phyloP scores from a whole-genome alignment of 1,140 invertebrate genomes.

The Drosophila malerkotliana region DNA sequence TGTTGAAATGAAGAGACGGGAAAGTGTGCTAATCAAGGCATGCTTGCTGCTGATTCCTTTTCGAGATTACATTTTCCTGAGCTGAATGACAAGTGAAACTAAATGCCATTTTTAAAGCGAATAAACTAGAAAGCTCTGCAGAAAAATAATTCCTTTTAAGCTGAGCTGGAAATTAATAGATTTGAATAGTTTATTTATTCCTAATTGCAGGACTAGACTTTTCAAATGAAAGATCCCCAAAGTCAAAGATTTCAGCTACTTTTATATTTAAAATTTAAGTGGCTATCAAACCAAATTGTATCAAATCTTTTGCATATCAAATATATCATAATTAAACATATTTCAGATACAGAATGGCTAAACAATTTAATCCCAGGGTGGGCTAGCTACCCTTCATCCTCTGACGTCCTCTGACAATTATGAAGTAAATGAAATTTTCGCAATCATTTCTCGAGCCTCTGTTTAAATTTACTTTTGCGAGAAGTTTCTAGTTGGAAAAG shows the following conservation, averaged over 20 bases:
- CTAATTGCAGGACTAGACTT: background rate
- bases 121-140: background rate
- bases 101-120: background rate
- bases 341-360: background rate
- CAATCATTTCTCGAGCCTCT: conserved; percentile 28
- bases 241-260: background rate
- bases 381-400: background rate
- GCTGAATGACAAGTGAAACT: background rate
- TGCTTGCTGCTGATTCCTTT: conserved; percentile 16
- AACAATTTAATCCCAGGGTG: background rate
- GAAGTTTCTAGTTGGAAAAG: conserved; percentile 14
- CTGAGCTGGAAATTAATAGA: background rate
- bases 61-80: conserved; percentile 3
- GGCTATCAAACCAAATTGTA: background rate
- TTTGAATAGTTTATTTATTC: background rate
- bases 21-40: conserved; percentile 24
- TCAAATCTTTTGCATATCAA: background rate
- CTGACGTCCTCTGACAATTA: background rate
- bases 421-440: background rate
- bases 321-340: conserved; percentile 1
- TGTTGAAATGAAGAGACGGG: background rate
- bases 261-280: background rate
- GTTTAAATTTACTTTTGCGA: conserved; percentile 29
- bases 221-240: background rate
- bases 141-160: background rate